Conservation (phyloP, 1,140 invertebrate species). For the Laodelphax striatellus region DNA sequence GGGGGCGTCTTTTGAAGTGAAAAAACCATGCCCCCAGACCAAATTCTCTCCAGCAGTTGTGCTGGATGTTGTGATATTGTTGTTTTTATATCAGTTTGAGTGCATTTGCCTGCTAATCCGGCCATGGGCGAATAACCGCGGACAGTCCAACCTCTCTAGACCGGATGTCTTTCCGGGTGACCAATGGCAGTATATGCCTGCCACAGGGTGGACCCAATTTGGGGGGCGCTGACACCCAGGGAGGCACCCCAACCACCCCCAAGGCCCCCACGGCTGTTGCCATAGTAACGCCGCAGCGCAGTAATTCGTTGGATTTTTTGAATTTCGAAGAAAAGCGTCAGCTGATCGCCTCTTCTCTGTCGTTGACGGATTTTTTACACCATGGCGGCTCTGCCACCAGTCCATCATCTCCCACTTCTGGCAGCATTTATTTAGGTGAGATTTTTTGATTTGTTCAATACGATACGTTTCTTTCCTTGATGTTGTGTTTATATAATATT, state of each 20-base stretch:
- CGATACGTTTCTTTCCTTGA: too few species aligned
- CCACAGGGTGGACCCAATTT: neutral
- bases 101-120: neutral
- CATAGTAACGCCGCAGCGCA: conserved; percentile 53
- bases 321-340: conserved; percentile 85
- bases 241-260: neutral
- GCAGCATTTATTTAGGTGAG: conserved; percentile 17
- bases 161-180: conserved; percentile 16
- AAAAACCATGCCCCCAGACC: too few species aligned
- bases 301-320: conserved; percentile 75
- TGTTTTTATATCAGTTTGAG: neutral
- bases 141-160: too few species aligned
- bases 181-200: conserved; percentile 11
- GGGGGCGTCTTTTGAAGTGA: too few species aligned
- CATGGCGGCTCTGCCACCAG: conserved; percentile 34
- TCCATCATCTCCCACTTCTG: conserved; percentile 25
- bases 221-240: conserved; percentile 1
- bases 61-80: neutral
- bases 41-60: too few species aligned
- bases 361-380: conserved; percentile 71
- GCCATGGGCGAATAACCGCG: too few species aligned
- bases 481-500: too few species aligned
- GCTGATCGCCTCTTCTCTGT: conserved; percentile 74
- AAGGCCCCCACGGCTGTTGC: conserved; percentile 20
- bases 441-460: neutral